Evolutionary conservation across 1,140 invertebrate genomes (phyloP), one percentile per base, ranked within the genome.

Genomic region (Belonocnema kinseyi): DNA sequence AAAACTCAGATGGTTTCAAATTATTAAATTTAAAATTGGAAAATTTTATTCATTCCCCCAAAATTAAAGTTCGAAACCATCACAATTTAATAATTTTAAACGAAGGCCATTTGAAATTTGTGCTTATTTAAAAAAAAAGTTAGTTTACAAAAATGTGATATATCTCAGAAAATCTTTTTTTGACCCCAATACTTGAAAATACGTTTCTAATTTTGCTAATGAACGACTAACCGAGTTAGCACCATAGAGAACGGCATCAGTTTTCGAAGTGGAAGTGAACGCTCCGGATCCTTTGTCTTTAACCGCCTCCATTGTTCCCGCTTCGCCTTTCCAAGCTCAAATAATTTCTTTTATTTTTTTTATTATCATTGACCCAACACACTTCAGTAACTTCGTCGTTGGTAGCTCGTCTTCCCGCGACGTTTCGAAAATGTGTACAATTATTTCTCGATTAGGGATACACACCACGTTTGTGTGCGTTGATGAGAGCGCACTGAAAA

Each of bases 371-470:
- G 58, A 66, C 58, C 58, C 21, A 33, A 58, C 56, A 58, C 17
- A 58, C 7, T 21, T 21, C 6, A 11, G n/a, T 56, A 56, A 26
- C 14, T 33, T 40, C 16, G 7, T 40, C 33, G 61, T n/a, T 46
- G 61, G 61, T 40, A 12, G 13, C 61, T 66, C 61, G 33, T 66
- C 61, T 66, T 66, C 61, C 3, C 26, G 61, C 61, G 40, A 66
- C 26, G 13, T 66, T 66, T 66, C 61, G 61, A 66, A 66, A 66
- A 66, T 66, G 61, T 14, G 61, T 66, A 40, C 61, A 66, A 66
- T 66, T 66, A 66, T 66, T 66, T 66, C 61, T 66, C 61, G 61
- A 66, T 66, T 66, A 66, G 26, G 61, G 61, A 66, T 33, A 66
- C 12, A 66, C 61, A 46, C 14, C 26, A 33, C 16, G 61, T 10